Conservation (phyloP, 2,888 invertebrate species). For the Chrysolina haemoptera region DNA sequence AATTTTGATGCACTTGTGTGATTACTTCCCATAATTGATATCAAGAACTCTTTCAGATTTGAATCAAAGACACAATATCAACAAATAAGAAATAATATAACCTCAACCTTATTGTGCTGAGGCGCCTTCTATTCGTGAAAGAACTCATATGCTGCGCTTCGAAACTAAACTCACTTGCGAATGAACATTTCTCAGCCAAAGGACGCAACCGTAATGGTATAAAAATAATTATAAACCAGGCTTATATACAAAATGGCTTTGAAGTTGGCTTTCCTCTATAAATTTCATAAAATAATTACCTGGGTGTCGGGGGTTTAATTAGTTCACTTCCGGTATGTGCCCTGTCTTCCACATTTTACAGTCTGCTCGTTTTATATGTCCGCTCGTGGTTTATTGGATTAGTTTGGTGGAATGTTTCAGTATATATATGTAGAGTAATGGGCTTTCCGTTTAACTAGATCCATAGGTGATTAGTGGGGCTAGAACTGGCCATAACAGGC, state of each 20-base stretch:
- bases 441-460: too few species aligned
- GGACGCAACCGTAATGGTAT: background rate
- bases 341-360: slow-evolving; percentile 15
- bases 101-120: too few species aligned
- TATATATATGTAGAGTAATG: background rate
- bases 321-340: slow-evolving; percentile 25
- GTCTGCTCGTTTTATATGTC: slow-evolving; percentile 3
- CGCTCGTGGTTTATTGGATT: background rate
- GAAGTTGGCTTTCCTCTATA: slow-evolving; percentile 25
- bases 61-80: background rate
- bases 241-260: slow-evolving; percentile 15
- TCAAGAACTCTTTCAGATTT: background rate
- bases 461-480: too few species aligned
- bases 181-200: background rate
- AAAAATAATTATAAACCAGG: background rate
- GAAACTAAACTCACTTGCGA: background rate
- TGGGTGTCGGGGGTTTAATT: slow-evolving; percentile 28
- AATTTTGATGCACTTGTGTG: too few species aligned
- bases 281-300: slow-evolving; percentile 31
- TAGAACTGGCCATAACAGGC: too few species aligned
- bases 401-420: background rate
- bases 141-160: too few species aligned
- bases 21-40: too few species aligned
- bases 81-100: too few species aligned
- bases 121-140: too few species aligned